phyloP scores from a whole-genome alignment of 2,797 vertebrate genomes.

The Coccyzus lansbergi region DNA sequence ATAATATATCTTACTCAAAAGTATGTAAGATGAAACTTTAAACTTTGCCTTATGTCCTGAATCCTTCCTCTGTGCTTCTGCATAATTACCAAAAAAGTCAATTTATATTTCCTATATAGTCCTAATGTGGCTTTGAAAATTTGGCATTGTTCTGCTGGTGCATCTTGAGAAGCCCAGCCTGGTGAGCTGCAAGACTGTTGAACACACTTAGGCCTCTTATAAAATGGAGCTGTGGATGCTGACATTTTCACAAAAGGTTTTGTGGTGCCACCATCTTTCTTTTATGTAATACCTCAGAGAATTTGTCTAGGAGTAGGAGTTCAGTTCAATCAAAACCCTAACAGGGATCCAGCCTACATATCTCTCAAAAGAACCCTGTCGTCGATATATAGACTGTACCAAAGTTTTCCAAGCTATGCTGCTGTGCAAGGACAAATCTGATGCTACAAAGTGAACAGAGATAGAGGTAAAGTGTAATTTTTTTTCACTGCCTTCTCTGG shows the following conservation, averaged over 20 bases:
- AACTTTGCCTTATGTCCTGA: background rate
- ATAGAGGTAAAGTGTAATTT: background rate
- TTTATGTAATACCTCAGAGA: background rate
- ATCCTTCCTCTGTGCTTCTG: background rate
- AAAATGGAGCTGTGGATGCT: background rate
- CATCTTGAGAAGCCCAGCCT: background rate
- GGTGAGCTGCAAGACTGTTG: background rate
- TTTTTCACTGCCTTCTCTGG: background rate
- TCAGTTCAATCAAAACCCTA: slow-evolving; percentile 12
- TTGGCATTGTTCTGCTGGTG: background rate
- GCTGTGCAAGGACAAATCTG: background rate
- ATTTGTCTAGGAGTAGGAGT: slow-evolving; percentile 8
- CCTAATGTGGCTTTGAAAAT: background rate
- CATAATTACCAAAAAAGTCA: background rate
- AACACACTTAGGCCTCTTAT: background rate
- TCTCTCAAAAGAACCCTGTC: background rate
- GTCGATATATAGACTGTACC: background rate
- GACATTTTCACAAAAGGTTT: background rate
- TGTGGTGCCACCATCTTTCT: background rate
- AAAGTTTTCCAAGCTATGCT: background rate
- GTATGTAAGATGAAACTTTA: background rate
- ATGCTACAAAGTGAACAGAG: background rate
- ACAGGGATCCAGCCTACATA: background rate
- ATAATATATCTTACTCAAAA: background rate
- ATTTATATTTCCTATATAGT: background rate